Conservation (phyloP, 2,113 vertebrate genomes). For the Mesocricetus auratus region DNA sequence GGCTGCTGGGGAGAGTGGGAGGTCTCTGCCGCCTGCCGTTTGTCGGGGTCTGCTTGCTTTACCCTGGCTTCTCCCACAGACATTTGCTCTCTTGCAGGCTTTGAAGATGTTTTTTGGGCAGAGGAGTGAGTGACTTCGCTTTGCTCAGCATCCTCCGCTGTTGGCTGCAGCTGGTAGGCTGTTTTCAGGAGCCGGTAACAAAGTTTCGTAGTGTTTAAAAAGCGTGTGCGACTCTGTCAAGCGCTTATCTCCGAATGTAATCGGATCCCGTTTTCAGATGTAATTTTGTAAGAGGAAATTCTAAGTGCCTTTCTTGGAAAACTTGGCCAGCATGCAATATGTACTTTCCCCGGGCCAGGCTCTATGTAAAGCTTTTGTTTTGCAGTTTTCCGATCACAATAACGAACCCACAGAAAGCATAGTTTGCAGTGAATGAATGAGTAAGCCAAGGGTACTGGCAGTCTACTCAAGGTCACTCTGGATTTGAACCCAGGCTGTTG, state of each 20-base stretch:
- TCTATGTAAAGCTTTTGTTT: background rate
- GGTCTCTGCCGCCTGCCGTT: background rate
- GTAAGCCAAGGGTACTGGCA: background rate
- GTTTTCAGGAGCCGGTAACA: background rate
- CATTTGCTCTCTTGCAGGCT: background rate
- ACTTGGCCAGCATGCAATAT: background rate
- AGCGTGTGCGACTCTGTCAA: background rate
- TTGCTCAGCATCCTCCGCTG: slow-evolving; percentile 13
- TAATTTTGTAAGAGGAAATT: slow-evolving; percentile 24
- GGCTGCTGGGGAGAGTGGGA: background rate
- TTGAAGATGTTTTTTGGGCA: background rate
- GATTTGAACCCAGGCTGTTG: background rate
- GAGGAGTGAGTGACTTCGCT: background rate
- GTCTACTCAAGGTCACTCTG: background rate
- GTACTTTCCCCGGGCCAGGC: background rate
- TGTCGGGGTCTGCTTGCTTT: slow-evolving; percentile 18
- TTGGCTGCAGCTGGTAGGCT: slow-evolving; percentile 3
- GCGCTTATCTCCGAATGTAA: background rate
- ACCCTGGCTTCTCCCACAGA: background rate
- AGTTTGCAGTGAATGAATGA: background rate
- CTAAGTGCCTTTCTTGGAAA: slow-evolving; percentile 38
- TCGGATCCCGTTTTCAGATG: background rate
- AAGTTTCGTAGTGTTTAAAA: slow-evolving; percentile 39
- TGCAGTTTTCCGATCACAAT: background rate
- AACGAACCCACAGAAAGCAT: background rate